Percentiles rank a stretch among this genome's conserved stretches.
These are phyloP conservation scores for Opisthocomus hoazin DNA, from an alignment of 2,113 vertebrate species.

Conservation along the genomic window DNA sequence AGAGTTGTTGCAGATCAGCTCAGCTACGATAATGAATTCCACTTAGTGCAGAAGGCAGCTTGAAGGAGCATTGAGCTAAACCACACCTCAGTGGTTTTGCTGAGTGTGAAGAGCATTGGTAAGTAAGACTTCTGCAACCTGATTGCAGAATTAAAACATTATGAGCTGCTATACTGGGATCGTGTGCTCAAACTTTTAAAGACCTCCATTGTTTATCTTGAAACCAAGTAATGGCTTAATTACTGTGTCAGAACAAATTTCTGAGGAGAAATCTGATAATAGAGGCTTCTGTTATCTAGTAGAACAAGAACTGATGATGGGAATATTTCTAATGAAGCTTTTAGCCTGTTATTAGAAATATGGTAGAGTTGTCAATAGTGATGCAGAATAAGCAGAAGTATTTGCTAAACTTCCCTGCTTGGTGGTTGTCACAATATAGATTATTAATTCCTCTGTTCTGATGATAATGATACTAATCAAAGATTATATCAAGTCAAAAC, in stretches of 20 bases:
- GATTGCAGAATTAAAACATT: not conserved
- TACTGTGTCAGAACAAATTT: not conserved
- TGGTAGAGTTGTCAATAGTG: not conserved
- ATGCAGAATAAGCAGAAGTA: not conserved
- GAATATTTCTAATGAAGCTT: not conserved
- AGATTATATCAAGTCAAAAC: not conserved
- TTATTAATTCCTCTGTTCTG: not conserved
- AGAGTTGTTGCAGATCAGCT: not conserved
- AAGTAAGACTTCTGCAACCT: not conserved
- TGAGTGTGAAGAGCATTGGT: not conserved
- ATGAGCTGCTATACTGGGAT: not conserved
- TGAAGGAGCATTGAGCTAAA: not conserved
- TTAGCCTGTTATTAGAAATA: not conserved
- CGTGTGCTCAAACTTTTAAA: not conserved
- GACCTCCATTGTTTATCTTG: not conserved
- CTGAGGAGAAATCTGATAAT: not conserved
- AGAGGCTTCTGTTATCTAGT: not conserved
- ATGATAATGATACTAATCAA: not conserved
- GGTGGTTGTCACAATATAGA: not conserved
- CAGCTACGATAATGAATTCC: not conserved
- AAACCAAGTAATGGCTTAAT: not conserved
- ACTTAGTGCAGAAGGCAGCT: not conserved
- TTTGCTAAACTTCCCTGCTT: not conserved
- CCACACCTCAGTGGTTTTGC: not conserved
- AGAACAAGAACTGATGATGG: not conserved